Conservation (phyloP, 2,888 invertebrate genomes). For the Xestia c-nigrum region DNA sequence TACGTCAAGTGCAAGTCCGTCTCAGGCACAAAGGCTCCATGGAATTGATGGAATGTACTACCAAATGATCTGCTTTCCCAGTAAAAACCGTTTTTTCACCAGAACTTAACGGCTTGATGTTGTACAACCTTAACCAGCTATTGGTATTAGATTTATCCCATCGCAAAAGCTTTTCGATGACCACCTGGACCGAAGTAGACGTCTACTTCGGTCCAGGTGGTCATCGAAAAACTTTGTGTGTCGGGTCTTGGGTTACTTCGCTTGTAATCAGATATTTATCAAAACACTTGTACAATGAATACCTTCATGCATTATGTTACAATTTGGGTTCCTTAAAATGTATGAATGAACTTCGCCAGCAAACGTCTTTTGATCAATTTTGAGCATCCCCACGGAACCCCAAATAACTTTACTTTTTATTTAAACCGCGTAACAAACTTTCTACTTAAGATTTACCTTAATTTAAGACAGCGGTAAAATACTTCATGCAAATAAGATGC, state of each 20-base stretch:
- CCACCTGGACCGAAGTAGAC: not conserved
- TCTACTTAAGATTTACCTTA: slow-evolving; percentile 64
- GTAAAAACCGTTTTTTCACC: not conserved
- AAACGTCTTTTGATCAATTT: not conserved
- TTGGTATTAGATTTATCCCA: not conserved
- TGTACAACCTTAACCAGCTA: not conserved
- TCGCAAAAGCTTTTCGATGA: not conserved
- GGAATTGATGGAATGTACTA: not conserved
- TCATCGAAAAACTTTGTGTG: not conserved
- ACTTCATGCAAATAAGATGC: slow-evolving; percentile 35
- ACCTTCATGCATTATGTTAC: not conserved
- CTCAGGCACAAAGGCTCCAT: not conserved
- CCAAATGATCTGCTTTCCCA: not conserved
- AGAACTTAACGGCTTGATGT: not conserved
- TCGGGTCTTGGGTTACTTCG: too few relatives aligned
- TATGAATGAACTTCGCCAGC: not conserved
- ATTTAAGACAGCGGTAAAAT: slow-evolving; percentile 16
- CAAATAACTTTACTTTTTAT: not conserved
- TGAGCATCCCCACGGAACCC: slow-evolving; percentile 3
- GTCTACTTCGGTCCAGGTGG: too few relatives aligned
- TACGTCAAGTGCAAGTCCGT: slow-evolving; percentile 36
- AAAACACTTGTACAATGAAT: not conserved
- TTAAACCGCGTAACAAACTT: slow-evolving; percentile 68
- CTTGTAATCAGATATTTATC: not conserved
- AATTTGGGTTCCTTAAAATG: not conserved